Conservation (phyloP, 2,888 invertebrate species). For the Mellilla xanthometata region DNA sequence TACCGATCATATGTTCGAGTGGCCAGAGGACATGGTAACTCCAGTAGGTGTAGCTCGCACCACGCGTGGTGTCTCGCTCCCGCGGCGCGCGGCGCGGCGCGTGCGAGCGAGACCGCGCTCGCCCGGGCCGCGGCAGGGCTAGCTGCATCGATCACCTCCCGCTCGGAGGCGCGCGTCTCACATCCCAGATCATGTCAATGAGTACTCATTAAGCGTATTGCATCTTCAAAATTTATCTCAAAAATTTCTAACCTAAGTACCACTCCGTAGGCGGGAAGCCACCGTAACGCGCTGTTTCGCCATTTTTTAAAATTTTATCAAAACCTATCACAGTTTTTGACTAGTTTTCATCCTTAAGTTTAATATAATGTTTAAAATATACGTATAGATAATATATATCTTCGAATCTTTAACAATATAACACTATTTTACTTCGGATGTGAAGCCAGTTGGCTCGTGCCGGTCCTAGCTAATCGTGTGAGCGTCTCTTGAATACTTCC, state of each 20-base stretch:
- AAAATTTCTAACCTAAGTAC: slow-evolving; percentile 58
- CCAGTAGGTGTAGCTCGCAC: slow-evolving; percentile 70
- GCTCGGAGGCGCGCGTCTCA: slow-evolving; percentile 38
- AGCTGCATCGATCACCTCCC: slow-evolving; percentile 62
- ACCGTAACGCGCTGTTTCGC: slow-evolving; percentile 37
- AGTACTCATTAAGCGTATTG: slow-evolving; percentile 48
- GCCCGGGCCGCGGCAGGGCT: slow-evolving; percentile 36
- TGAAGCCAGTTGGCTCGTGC: slow-evolving; percentile 47
- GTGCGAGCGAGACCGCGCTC: slow-evolving; percentile 30
- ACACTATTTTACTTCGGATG: slow-evolving; percentile 77
- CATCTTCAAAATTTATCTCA: slow-evolving; percentile 45
- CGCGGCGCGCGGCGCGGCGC: slow-evolving; percentile 23
- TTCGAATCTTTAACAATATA: slow-evolving; percentile 79
- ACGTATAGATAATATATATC: slow-evolving; percentile 76
- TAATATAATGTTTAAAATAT: slow-evolving; percentile 82
- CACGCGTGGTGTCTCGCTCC: slow-evolving; percentile 49
- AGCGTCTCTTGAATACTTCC: slow-evolving; percentile 41
- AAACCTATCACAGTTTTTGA: slow-evolving; percentile 83
- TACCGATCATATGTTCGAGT: slow-evolving; percentile 72
- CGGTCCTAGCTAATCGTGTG: slow-evolving; percentile 33
- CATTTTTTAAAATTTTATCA: slow-evolving; percentile 80
- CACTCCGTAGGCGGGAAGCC: slow-evolving; percentile 40
- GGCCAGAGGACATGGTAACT: slow-evolving; percentile 59
- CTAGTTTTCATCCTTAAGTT: slow-evolving; percentile 81
- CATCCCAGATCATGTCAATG: slow-evolving; percentile 44